Conservation (phyloP, 2,888 invertebrate species). For the Eristalis arbustorum region DNA sequence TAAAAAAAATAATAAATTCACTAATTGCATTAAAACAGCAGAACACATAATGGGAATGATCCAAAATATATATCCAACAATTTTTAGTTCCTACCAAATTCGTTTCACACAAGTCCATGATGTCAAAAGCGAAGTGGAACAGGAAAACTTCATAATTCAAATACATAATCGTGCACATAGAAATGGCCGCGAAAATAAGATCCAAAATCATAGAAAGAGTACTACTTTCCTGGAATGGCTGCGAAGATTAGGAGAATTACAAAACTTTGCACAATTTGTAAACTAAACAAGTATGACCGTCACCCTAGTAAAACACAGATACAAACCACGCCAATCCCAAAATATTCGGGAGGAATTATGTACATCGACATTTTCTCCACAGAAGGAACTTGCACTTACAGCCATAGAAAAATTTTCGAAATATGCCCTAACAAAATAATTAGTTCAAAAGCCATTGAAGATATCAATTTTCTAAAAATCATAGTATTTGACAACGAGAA, state of each 20-base stretch:
- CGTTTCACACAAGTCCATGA: background rate
- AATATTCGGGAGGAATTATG: conserved; percentile 2
- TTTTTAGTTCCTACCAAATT: background rate
- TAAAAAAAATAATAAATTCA: background rate
- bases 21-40: background rate
- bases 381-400: background rate
- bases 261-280: conserved; percentile 40
- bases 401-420: conserved; percentile 6
- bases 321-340: conserved; percentile 17
- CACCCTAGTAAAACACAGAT: background rate
- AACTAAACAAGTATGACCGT: conserved; percentile 28
- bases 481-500: background rate
- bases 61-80: background rate
- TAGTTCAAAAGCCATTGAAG: conserved; percentile 1
- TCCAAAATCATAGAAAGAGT: conserved; percentile 8
- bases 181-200: conserved; percentile 16
- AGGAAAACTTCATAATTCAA: background rate
- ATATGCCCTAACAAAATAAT: background rate
- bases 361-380: conserved; percentile 15
- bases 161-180: conserved; percentile 17
- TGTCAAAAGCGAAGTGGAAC: background rate
- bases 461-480: background rate
- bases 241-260: conserved; percentile 34
- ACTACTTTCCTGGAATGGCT: conserved; percentile 61
- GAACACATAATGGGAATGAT: background rate